Evolutionary conservation across 2,888 invertebrate species (phyloP), one percentile per base, ranked within the genome.

Genomic region (Aleiodes leptofemur): DNA sequence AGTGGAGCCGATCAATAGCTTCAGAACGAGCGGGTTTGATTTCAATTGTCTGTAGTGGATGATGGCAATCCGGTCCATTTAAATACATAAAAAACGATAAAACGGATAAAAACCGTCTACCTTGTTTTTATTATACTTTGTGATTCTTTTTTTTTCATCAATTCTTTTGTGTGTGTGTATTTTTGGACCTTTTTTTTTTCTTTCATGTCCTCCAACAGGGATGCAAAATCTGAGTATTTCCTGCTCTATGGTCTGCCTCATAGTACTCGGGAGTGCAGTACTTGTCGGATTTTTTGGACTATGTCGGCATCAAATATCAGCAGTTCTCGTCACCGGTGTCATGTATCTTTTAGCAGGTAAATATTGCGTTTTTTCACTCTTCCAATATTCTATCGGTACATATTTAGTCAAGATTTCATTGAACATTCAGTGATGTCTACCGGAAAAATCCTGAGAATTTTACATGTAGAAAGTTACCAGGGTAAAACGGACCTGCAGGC

Each of bases 201-300:
- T 50, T 56, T 9, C 43, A 43, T 64, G 64, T 61, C 57, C 23
- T 43, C 43, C 43, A 43, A 80, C 90, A 97, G 97, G 97, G 86
- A 97, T 98, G 96, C 97, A 98, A 91, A 98, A 98, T 90, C 91
- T 98, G 80, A 97, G 97, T 74, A 97, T 98, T 90, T 97, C 97
- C 11, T 98, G 98, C 90, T 96, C 97, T 64, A 92, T 98, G 82
- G 98, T 98, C 5, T 96, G 97, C 85, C 92, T 97, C 72, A 97
- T 98, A 84, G 94, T 98, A 76, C 90, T 97, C 79, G 95, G 96
- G 68, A 95, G 95, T 82, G 96, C 97, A 0, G 96, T 96, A 4
- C 90, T 97, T 74, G 96, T 97, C 3, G 97, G 97, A 23, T 93
- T 95, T 64, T 96, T 98, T 87, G 97, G 97, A 5, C 93, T 98